Percentiles rank a stretch among this genome's conserved stretches.
Conservation (phyloP, 53 echinoderm and acorn worm species). For the Crossaster papposus region DNA sequence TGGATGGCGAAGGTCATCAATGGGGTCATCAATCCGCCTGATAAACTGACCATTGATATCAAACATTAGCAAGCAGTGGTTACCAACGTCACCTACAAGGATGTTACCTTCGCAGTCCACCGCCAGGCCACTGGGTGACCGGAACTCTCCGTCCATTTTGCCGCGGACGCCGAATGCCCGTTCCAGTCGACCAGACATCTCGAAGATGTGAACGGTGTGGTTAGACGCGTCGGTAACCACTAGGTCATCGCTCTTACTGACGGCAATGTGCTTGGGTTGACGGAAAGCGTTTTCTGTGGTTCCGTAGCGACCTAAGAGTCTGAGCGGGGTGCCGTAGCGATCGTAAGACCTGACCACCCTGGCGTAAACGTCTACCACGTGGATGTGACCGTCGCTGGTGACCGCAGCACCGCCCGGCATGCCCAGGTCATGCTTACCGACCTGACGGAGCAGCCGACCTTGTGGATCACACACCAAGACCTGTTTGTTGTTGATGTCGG, state of each 20-base stretch:
- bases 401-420: conserved; percentile 88
- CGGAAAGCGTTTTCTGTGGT: conserved; percentile 72
- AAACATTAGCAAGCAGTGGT: conserved; percentile 67
- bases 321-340: conserved; percentile 64
- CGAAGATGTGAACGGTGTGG: conserved; percentile 78
- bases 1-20: conserved; percentile 78
- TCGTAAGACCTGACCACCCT: conserved; percentile 74
- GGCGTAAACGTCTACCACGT: conserved; percentile 86
- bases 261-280: conserved; percentile 81
- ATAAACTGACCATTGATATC: conserved; percentile 75
- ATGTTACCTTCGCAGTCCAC: conserved; percentile 79
- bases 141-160: conserved; percentile 75
- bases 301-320: conserved; percentile 70
- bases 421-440: conserved; percentile 75
- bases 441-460: conserved; percentile 73
- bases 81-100: conserved; percentile 72
- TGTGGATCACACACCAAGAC: conserved; percentile 75
- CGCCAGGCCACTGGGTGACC: conserved; percentile 73
- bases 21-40: conserved; percentile 75
- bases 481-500: conserved; percentile 82
- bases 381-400: conserved; percentile 78
- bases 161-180: conserved; percentile 76
- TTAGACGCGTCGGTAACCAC: conserved; percentile 81
- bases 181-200: conserved; percentile 71
- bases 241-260: conserved; percentile 73